phyloP scores from a whole-genome alignment of 2,113 vertebrate species.

The Podarcis muralis region DNA sequence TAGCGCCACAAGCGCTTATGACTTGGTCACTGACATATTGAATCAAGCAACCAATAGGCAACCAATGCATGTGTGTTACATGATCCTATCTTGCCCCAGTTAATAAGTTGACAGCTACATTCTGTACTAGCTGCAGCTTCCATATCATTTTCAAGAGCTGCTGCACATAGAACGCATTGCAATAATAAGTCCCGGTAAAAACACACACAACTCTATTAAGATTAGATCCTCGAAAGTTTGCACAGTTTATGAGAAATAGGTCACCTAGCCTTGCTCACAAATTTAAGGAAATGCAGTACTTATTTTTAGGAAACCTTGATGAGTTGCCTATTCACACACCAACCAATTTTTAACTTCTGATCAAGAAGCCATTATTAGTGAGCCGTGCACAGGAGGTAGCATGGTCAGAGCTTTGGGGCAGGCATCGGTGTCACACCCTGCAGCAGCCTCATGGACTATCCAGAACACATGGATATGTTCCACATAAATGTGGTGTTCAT shows the following conservation, averaged over 20 bases:
- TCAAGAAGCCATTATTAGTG: background rate
- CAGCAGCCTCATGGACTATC: too few relatives aligned
- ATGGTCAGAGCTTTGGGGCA: background rate
- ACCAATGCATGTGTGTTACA: too few relatives aligned
- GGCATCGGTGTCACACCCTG: background rate
- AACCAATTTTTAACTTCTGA: background rate
- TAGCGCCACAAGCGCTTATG: too few relatives aligned
- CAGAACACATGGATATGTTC: background rate
- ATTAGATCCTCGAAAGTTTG: background rate
- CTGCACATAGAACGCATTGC: too few relatives aligned
- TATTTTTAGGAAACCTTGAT: background rate
- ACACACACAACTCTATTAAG: background rate
- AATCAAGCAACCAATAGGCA: too few relatives aligned
- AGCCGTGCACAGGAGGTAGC: background rate
- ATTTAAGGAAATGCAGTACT: background rate
- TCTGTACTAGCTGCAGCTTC: too few relatives aligned
- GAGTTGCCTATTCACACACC: background rate
- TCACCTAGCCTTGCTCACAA: constrained; percentile 22
- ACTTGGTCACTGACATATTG: too few relatives aligned
- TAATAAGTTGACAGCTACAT: too few relatives aligned
- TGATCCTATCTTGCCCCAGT: too few relatives aligned
- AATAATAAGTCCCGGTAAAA: too few relatives aligned
- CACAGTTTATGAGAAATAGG: fast-evolving
- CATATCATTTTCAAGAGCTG: too few relatives aligned
- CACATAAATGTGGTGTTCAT: background rate